Evolutionary conservation across 2,888 invertebrate species (phyloP).

Genomic region (Cantharis lateralis): DNA sequence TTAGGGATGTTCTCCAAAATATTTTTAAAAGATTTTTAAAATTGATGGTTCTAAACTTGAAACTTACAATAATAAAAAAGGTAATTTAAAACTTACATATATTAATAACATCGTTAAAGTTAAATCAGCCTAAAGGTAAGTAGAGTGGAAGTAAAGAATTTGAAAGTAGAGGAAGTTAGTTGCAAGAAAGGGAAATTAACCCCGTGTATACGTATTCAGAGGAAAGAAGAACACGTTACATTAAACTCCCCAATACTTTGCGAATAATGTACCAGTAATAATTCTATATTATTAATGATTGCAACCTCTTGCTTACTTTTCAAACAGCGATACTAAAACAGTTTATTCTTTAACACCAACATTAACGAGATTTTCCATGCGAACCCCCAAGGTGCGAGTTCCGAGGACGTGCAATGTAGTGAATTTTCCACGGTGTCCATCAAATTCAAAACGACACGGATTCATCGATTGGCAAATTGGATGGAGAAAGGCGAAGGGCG

Average conservation of each 20-base stretch:
- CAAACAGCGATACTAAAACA: constrained; percentile 20
- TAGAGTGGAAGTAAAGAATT: constrained; percentile 31
- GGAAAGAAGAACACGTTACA: constrained; percentile 36
- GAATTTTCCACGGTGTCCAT: background rate
- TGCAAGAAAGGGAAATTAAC: constrained; percentile 32
- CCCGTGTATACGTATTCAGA: constrained; percentile 29
- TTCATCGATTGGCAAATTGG: background rate
- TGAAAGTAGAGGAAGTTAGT: constrained; percentile 31
- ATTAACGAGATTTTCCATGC: background rate
- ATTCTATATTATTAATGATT: constrained; percentile 37
- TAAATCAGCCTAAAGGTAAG: constrained; percentile 19
- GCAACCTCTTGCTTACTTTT: constrained; percentile 24
- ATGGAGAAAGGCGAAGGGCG: background rate
- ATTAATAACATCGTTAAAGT: constrained; percentile 12
- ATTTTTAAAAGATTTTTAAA: background rate
- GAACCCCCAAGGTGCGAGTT: background rate
- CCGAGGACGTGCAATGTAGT: too few species aligned
- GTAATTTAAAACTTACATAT: constrained; percentile 14
- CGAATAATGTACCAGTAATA: constrained; percentile 36
- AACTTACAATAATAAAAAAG: constrained; percentile 5
- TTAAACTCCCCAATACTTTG: constrained; percentile 35
- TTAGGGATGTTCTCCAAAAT: background rate
- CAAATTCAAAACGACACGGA: background rate
- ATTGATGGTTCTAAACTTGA: background rate
- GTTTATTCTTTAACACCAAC: constrained; percentile 3